Percentiles rank a stretch among this genome's conserved stretches.
These are phyloP conservation scores for Rhinoptilus africanus DNA, from an alignment of 2,113 vertebrate genomes.

Conservation along the genomic window DNA sequence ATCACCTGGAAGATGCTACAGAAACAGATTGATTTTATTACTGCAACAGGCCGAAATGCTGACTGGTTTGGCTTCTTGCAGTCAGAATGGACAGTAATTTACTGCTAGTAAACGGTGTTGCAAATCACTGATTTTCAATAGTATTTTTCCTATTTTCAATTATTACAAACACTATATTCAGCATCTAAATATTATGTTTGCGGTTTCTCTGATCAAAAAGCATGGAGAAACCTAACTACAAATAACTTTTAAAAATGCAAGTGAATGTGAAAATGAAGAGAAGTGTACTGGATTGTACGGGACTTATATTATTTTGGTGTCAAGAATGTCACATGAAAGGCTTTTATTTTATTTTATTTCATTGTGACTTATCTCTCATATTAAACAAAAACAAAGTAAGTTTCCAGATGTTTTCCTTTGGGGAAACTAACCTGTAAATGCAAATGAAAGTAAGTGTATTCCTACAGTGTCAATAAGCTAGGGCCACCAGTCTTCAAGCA, in stretches of 20 bases:
- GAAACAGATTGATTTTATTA: not conserved
- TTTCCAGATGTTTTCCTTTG: not conserved
- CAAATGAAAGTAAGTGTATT: not conserved
- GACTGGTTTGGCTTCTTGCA: not conserved
- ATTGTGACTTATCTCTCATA: not conserved
- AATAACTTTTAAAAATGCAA: not conserved
- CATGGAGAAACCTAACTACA: not conserved
- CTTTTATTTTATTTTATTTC: not conserved
- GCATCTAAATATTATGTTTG: not conserved
- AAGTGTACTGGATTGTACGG: not conserved
- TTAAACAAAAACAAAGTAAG: not conserved
- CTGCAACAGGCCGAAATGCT: not conserved
- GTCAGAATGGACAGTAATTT: not conserved
- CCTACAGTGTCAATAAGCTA: not conserved
- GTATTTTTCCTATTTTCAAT: not conserved
- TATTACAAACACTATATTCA: not conserved
- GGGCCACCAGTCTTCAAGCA: not conserved
- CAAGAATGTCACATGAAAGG: not conserved
- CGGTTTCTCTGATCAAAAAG: not conserved
- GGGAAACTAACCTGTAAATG: not conserved
- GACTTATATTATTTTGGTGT: not conserved
- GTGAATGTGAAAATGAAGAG: not conserved
- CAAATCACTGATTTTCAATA: not conserved
- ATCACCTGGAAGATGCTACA: not conserved
- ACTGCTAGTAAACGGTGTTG: not conserved